Evolutionary conservation across 2,888 invertebrate genomes (phyloP), one percentile per base, ranked within the genome.

Genomic region (Drepana falcataria): DNA sequence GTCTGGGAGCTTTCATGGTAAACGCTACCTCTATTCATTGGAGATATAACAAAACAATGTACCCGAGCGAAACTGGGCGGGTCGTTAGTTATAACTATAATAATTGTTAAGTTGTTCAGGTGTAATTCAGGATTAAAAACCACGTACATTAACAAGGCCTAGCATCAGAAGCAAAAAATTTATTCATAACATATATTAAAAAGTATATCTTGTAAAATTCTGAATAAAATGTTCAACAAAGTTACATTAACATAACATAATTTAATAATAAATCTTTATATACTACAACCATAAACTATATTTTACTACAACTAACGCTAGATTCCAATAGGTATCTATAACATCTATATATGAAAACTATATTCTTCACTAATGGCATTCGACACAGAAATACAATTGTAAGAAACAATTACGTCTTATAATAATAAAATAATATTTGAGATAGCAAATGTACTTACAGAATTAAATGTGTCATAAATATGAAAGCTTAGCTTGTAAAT

Each of bases 161-260:
- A 55, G 55, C 60, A 55, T 74, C 70, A 60, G 73, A 88, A 88
- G 88, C 86, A 82, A 76, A 78, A 75, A 73, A 56, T 82, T 88
- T 85, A 84, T 87, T 87, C 73, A 74, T 86, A 89, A 89, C 88
- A 81, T 88, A 84, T 80, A 78, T 84, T 79, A 85, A 84, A 84
- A 82, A 86, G 85, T 88, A 90, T 86, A 87, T 85, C 79, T 85
- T 89, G 85, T 87, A 89, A 88, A 89, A 82, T 83, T 86, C 83
- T 83, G 82, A 86, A 86, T 85, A 86, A 87, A 86, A 83, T 83
- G 81, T 83, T 77, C 76, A 88, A 88, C 87, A 87, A 80, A 79
- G 75, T 76, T 66, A 69, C 68, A 65, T 69, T 74, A 83, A 80
- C 76, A 68, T 80, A 79, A 75, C 37, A 49, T 51, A 49, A 33